phyloP scores from a whole-genome alignment of 2,888 invertebrate species.

The Phasia obesa region DNA sequence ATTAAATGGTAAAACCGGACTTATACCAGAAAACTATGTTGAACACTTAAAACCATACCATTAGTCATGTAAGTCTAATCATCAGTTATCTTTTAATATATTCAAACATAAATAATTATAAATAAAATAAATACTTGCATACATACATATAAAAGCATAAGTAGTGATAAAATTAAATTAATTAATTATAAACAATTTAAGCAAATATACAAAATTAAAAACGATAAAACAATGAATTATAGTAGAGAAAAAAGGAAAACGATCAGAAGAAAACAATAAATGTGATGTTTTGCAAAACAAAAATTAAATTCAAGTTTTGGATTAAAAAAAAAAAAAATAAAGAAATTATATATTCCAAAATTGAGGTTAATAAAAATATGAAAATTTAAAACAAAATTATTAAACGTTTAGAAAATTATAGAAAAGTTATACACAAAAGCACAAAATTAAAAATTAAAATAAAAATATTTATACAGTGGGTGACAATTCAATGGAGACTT shows the following conservation, averaged over 20 bases:
- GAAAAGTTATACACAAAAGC: not conserved
- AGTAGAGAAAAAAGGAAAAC: slow-evolving; percentile 11
- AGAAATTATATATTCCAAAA: slow-evolving; percentile 5
- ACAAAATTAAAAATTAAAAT: not conserved
- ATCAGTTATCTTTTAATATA: slow-evolving; percentile 57
- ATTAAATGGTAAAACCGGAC: slow-evolving; percentile 94
- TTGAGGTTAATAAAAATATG: not conserved
- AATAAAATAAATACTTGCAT: slow-evolving; percentile 28
- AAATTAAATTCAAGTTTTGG: no score
- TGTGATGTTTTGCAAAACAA: slow-evolving; percentile 64
- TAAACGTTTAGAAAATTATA: not conserved
- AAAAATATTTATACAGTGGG: no score
- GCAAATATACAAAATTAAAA: slow-evolving; percentile 10
- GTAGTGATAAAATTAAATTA: slow-evolving; percentile 55
- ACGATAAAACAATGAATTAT: slow-evolving; percentile 59
- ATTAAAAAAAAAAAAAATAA: no score
- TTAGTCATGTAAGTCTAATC: slow-evolving; percentile 70
- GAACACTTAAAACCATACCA: slow-evolving; percentile 84
- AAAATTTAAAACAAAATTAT: slow-evolving; percentile 11
- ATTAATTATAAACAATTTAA: slow-evolving; percentile 18
- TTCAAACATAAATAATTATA: slow-evolving; percentile 50
- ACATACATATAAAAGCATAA: slow-evolving; percentile 40
- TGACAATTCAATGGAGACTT: no score
- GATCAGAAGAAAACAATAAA: slow-evolving; percentile 53
- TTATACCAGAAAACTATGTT: slow-evolving; percentile 98